Evolutionary conservation across 2,797 vertebrate genomes (phyloP).

Genomic region (Prionace glauca): DNA sequence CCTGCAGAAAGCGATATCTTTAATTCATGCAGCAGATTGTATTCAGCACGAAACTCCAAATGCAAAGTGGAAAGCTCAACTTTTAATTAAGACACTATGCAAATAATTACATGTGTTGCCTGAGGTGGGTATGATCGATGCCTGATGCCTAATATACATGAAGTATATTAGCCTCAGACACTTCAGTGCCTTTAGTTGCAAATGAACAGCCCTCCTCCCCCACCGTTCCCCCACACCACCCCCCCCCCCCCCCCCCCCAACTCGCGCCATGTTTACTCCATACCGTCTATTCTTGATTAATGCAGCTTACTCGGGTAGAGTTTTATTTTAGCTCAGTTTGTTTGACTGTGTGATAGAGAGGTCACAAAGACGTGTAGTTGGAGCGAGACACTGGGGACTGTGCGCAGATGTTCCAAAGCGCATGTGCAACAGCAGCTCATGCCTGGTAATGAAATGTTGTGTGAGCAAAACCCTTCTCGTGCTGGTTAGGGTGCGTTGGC

Average conservation of each 20-base stretch:
- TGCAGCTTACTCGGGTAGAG: neutral
- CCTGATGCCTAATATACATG: neutral
- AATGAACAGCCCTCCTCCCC: neutral
- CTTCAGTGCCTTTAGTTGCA: neutral
- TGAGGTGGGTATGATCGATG: neutral
- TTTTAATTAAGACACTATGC: neutral
- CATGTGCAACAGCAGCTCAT: neutral
- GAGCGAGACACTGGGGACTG: neutral
- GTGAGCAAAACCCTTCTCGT: neutral
- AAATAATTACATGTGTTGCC: neutral
- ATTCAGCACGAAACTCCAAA: neutral
- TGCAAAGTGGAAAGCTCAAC: neutral
- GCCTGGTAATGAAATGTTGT: neutral
- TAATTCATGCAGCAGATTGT: neutral
- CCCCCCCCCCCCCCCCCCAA: no score
- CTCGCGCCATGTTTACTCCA: neutral
- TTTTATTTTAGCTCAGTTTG: neutral
- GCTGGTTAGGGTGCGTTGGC: no score
- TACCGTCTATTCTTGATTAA: no score
- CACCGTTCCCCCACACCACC: no score
- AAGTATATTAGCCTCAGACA: neutral
- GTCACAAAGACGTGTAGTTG: neutral
- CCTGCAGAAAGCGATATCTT: neutral
- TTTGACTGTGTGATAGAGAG: neutral
- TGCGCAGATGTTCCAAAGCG: neutral